Percentiles rank a stretch among this genome's conserved stretches.
These are phyloP conservation scores for Aphis gossypii DNA, from an alignment of 1,140 invertebrate genomes.

Conservation along the genomic window DNA sequence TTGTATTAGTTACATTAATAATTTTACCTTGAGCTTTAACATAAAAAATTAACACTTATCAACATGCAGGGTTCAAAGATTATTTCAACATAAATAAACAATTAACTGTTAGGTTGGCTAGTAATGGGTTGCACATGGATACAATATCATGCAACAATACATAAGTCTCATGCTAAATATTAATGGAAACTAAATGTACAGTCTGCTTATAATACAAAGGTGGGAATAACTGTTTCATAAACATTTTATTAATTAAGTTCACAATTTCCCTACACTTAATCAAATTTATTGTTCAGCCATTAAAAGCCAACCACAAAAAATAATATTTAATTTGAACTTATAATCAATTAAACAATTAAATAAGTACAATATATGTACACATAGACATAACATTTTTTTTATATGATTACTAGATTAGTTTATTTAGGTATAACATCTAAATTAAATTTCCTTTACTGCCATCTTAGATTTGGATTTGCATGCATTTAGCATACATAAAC, in stretches of 20 bases:
- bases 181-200: constrained; percentile 5
- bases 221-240: neutral
- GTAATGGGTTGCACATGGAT: constrained; percentile 36
- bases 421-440: neutral
- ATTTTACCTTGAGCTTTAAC: neutral
- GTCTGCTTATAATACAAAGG: constrained; percentile 19
- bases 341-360: neutral
- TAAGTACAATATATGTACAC: neutral
- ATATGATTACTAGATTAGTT: neutral
- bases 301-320: neutral
- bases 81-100: constrained; percentile 33
- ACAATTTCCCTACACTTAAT: neutral
- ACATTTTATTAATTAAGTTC: neutral
- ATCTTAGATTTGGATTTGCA: neutral
- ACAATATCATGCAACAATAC: constrained; percentile 40
- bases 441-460: neutral
- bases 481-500: neutral
- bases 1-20: neutral
- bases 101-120: constrained; percentile 45
- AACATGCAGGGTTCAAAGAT: constrained; percentile 40
- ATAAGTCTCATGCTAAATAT: constrained; percentile 41
- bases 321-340: neutral
- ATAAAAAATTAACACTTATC: constrained; percentile 18
- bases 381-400: neutral
- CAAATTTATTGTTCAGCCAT: neutral